Conservation (phyloP, 2,113 vertebrate species). For the Tichodroma muraria region DNA sequence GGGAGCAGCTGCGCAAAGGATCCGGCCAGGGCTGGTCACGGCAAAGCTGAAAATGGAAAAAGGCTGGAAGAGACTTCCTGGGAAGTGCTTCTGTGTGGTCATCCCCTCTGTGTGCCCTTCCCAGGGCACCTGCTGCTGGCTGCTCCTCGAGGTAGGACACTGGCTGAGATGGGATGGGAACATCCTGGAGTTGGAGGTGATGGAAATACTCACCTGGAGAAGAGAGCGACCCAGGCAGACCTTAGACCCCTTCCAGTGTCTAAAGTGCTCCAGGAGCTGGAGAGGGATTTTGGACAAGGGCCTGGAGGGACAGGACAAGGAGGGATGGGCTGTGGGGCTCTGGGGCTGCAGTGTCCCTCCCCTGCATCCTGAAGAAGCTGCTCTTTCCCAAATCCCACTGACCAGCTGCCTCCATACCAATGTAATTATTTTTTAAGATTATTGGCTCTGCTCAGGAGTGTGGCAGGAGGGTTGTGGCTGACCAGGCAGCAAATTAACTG, state of each 20-base stretch:
- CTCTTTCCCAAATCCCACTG: background rate
- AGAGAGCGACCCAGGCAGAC: background rate
- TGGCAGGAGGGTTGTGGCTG: background rate
- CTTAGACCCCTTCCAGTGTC: background rate
- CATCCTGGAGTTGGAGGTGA: background rate
- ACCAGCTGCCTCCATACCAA: background rate
- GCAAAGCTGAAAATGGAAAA: background rate
- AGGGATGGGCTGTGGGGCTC: background rate
- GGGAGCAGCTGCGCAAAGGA: background rate
- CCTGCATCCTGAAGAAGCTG: background rate
- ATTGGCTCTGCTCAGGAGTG: background rate
- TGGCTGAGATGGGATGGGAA: background rate
- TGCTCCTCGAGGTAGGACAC: background rate
- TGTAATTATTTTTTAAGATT: background rate
- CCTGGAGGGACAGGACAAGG: background rate
- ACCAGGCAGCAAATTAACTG: conserved; percentile 32
- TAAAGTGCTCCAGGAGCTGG: background rate
- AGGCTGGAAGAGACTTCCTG: background rate
- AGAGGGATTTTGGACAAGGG: background rate
- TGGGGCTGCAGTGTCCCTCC: background rate
- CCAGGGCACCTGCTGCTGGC: background rate
- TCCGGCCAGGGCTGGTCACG: background rate
- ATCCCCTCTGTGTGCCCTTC: background rate
- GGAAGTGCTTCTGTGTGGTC: background rate
- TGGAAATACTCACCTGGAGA: background rate